Base-by-base conservation (phyloP, 2,888 invertebrate genomes). In the Aporophyla lueneburgensis region DNA sequence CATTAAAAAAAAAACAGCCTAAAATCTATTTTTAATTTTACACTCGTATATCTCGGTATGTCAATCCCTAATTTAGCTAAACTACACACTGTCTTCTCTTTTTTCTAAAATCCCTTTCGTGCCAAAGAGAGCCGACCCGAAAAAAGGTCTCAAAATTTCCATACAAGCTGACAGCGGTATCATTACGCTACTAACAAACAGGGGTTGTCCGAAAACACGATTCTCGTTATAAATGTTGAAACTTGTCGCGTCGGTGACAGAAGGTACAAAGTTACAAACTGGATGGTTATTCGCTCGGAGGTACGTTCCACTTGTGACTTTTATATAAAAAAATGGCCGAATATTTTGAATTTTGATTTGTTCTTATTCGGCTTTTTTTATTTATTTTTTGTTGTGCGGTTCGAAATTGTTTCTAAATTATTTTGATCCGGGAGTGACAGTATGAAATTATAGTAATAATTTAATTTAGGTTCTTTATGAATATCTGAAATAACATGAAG, bases 221-320 rank as follows among this genome's bases (percentile, higher is more conserved):
- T 81, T 84, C 83, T 89, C 79, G 83, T 89, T 89, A 86, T 81
- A 59, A 65, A 78, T 78, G 62, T 81, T 78, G 71, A 79, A 81
- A 82, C 73, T 74, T 78, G 78, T 79, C 82, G 56, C 70, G 53
- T 67, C 24, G 54, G 61, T 81, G 88, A 85, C 84, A 84, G 83
- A 75, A 81, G 71, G 76, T 72, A 79, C 80, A 73, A 72, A 78
- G 70, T 74, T 69, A 82, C 81, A 86, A 82, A 84, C 87, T 81
- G 80, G 77, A 61, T 67, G 51, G 49, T 67, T 74, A 71, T 75
- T 82, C 46, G 65, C 66, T n/a, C 16, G 40, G 14, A 51, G 70
- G 61, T 88, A 12, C 49, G 61, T 75, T 80, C 75, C 70, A 12
- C 67, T 78, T 81, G 58, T 1, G 19, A 58, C 81, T 71, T n/a